Evolutionary conservation across 2,888 invertebrate genomes (phyloP).

Genomic region (Zhuqinia jingwanae): DNA sequence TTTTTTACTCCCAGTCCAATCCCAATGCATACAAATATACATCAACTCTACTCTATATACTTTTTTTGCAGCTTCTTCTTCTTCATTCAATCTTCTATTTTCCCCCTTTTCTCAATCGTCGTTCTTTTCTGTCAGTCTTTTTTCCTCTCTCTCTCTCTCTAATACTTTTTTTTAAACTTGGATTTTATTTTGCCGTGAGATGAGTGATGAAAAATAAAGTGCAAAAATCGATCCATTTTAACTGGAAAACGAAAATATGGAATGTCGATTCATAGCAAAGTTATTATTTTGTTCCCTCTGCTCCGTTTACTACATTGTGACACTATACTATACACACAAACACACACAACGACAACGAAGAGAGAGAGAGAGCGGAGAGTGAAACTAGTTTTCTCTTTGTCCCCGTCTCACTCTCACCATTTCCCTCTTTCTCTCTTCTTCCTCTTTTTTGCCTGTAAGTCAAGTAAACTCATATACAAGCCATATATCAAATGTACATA

Average conservation of each 20-base stretch:
- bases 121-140: conserved; percentile 16
- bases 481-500: no score
- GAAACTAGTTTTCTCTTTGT: conserved; percentile 46
- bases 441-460: conserved; percentile 34
- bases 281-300: conserved; percentile 61
- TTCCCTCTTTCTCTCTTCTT: neutral
- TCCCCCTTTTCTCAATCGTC: neutral
- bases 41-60: neutral
- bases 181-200: conserved; percentile 48
- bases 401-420: neutral
- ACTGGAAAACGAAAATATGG: conserved; percentile 57
- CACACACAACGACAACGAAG: neutral
- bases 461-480: conserved; percentile 37
- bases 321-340: neutral
- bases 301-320: conserved; percentile 41
- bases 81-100: neutral
- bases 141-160: neutral
- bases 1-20: no score
- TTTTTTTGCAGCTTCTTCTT: conserved; percentile 11
- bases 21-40: neutral
- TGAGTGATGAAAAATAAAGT: conserved; percentile 65
- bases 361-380: conserved; percentile 25
- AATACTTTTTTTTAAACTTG: no score
- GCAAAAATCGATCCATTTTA: conserved; percentile 67
- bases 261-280: conserved; percentile 57